phyloP scores from a whole-genome alignment of 2,888 invertebrate species.

The Eupithecia pulchellata region DNA sequence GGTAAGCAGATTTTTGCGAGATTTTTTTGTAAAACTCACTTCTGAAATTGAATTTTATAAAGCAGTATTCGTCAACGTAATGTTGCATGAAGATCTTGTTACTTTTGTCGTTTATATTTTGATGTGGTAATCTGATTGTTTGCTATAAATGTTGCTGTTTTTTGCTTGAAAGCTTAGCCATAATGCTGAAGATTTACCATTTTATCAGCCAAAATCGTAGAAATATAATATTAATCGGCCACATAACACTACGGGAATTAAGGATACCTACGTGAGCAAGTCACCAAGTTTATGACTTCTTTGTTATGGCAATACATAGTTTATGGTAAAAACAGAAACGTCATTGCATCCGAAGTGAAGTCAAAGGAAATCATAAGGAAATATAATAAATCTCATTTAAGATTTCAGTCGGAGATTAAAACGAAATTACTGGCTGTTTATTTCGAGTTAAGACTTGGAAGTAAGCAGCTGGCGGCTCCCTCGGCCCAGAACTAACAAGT shows the following conservation, averaged over 20 bases:
- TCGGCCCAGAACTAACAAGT: slow-evolving; percentile 60
- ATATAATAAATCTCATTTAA: slow-evolving; percentile 10
- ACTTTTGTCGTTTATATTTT: neutral
- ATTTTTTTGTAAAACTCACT: slow-evolving; percentile 61
- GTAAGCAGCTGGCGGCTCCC: slow-evolving; percentile 48
- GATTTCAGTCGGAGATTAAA: slow-evolving; percentile 32
- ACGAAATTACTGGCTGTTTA: slow-evolving; percentile 49
- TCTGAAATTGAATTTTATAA: slow-evolving; percentile 57
- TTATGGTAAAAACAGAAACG: neutral
- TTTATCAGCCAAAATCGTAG: neutral
- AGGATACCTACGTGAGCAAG: neutral
- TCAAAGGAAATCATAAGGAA: too few species aligned
- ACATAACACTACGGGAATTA: neutral
- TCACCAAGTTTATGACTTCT: neutral
- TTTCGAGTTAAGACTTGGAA: slow-evolving; percentile 55
- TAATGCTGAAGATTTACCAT: neutral
- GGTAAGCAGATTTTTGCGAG: slow-evolving; percentile 56
- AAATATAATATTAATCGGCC: neutral
- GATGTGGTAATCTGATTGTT: neutral
- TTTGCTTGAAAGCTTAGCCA: neutral
- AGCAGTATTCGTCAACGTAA: slow-evolving; percentile 39
- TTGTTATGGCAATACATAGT: too few species aligned
- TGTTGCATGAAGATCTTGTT: slow-evolving; percentile 26
- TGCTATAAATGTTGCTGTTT: neutral
- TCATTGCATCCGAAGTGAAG: slow-evolving; percentile 12